Evolutionary conservation across 1,140 invertebrate genomes (phyloP), one percentile per base, ranked within the genome.

Genomic region (Formica exsecta): DNA sequence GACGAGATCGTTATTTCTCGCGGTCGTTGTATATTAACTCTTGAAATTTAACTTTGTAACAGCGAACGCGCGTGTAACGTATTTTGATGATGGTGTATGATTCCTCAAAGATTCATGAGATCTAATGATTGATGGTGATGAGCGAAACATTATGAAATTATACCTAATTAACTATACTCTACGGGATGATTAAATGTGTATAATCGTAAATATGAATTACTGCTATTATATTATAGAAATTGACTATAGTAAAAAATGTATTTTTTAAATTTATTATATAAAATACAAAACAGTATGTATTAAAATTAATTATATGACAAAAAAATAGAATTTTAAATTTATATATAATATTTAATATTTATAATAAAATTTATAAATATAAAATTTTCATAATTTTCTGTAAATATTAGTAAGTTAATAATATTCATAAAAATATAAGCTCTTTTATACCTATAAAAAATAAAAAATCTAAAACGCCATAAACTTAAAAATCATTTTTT

Each of bases 1-100:
- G 73, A 16, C 59, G 51, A 74, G 22, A 57, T 81, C 75, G 75
- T 87, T 65, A 88, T 61, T 88, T 51, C 68, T 81, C n/a, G 41
- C 16, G 38, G 73, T 19, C 44, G 29, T 16, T 41, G 25, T 9
- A 22, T 13, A 51, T 74, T 44, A 62, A 86, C 8, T 22, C 51
- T 32, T 71, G 75, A 64, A 76, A 64, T 76, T 76, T 64, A 2
- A 76, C 41, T 62, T 76, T 76, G 9, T 25, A 64, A 64, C 38
- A 9, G 71, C 44, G 0, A 74, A 54, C 2, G 32, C 32, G 3
- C 19, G 9, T 5, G 48, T 16, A 51, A 51, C 48, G 16, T 51
- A 51, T 51, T 51, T 51, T 19, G 16, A 51, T 51, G 13, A 51
- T 6, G 48, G 16, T 51, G 3, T 75, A 22, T 19, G 36, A 76